phyloP scores from a whole-genome alignment of 1,140 invertebrate genomes.

The Polypedilum vanderplanki region DNA sequence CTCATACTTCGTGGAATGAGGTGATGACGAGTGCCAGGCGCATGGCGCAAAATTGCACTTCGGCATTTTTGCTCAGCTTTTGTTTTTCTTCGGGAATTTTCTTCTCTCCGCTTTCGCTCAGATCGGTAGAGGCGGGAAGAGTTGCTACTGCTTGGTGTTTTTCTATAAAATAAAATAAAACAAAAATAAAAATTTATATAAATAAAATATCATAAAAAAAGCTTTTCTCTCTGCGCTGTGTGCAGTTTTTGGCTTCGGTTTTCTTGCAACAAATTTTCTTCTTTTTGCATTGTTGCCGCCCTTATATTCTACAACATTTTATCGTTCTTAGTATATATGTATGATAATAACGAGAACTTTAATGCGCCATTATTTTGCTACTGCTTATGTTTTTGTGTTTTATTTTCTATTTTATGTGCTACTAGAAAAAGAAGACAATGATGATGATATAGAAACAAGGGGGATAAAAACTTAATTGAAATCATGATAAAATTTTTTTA shows the following conservation, averaged over 20 bases:
- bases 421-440: too few relatives aligned
- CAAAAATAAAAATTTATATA: conserved; percentile 9
- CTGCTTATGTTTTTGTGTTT: not conserved
- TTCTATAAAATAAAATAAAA: conserved; percentile 15
- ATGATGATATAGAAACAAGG: too few relatives aligned
- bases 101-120: not conserved
- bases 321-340: too few relatives aligned
- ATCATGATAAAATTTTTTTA: too few relatives aligned
- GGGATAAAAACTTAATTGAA: too few relatives aligned
- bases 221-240: not conserved
- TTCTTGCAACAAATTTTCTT: not conserved
- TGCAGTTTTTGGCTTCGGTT: not conserved
- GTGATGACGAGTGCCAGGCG: not conserved
- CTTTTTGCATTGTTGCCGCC: conserved; percentile 7
- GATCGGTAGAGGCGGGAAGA: not conserved
- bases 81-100: not conserved
- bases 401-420: too few relatives aligned
- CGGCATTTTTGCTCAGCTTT: not conserved
- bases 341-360: not conserved
- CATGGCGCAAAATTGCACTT: not conserved
- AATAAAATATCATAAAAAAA: conserved; percentile 20
- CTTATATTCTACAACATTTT: too few relatives aligned
- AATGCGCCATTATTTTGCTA: not conserved
- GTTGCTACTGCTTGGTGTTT: not conserved
- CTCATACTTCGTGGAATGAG: not conserved